These are phyloP conservation scores for Scolopax mira DNA, from an alignment of 2,113 vertebrate genomes.

Conservation along the genomic window DNA sequence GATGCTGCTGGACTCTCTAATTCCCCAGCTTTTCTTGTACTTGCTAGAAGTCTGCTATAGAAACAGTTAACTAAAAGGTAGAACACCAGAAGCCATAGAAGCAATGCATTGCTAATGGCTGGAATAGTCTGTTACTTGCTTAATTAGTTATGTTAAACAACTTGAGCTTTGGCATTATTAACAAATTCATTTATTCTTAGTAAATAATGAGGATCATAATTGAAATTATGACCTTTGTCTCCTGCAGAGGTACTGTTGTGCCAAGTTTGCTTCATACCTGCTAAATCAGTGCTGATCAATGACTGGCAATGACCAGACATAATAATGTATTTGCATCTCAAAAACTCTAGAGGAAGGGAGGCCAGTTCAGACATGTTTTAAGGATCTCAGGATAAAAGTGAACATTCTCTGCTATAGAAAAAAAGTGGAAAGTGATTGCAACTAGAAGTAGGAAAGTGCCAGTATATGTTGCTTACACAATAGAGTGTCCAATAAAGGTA, in stretches of 20 bases:
- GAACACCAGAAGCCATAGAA: not conserved
- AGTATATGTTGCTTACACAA: not conserved
- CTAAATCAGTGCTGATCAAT: constrained; percentile 36
- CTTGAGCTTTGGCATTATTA: constrained; percentile 30
- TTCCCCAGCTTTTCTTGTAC: not conserved
- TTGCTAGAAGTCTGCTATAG: not conserved
- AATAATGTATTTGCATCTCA: not conserved
- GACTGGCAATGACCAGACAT: not conserved
- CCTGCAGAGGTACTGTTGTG: not conserved
- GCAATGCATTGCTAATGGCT: not conserved
- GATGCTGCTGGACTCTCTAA: not conserved
- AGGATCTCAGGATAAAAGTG: not conserved
- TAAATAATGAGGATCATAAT: constrained; percentile 62
- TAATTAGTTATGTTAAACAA: constrained; percentile 54
- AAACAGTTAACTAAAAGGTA: not conserved
- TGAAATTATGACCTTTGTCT: constrained; percentile 43
- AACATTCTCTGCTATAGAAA: not conserved
- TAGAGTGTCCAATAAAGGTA: not conserved
- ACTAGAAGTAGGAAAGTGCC: not conserved
- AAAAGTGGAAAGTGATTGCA: not conserved
- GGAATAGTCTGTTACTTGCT: constrained; percentile 18
- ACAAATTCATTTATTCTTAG: constrained; percentile 24
- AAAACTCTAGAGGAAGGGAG: not conserved
- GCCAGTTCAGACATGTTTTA: not conserved
- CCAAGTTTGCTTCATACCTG: constrained; percentile 19